Evolutionary conservation across 2,888 invertebrate species (phyloP).

Genomic region (Aplocera efformata): DNA sequence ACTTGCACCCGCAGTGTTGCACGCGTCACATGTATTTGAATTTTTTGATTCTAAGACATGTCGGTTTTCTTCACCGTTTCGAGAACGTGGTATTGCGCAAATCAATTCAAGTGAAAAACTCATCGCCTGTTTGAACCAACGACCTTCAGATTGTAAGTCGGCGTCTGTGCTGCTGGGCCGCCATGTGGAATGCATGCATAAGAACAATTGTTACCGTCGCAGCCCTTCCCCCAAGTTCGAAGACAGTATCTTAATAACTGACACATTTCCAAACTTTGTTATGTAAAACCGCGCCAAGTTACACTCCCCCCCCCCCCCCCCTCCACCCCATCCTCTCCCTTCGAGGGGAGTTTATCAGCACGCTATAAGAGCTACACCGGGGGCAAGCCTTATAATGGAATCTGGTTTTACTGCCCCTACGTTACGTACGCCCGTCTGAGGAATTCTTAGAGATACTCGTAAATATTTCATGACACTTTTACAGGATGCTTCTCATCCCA

Average conservation of each 20-base stretch:
- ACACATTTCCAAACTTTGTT: slow-evolving; percentile 29
- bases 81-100: too few species aligned
- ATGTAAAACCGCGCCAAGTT: slow-evolving; percentile 23
- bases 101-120: too few species aligned
- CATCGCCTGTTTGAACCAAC: too few species aligned
- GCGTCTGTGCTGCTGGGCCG: too few species aligned
- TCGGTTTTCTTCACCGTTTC: too few species aligned
- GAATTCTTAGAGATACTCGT: slow-evolving; percentile 46
- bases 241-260: slow-evolving; percentile 28
- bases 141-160: too few species aligned
- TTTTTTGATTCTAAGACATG: too few species aligned
- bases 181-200: too few species aligned
- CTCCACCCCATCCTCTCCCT: slow-evolving; percentile 37
- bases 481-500: slow-evolving; percentile 35
- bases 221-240: slow-evolving; percentile 16
- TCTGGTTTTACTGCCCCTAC: slow-evolving; percentile 49
- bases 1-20: too few species aligned
- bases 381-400: slow-evolving; percentile 54
- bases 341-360: slow-evolving; percentile 48
- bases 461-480: slow-evolving; percentile 48
- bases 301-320: slow-evolving; percentile 21
- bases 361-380: slow-evolving; percentile 58
- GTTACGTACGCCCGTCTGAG: slow-evolving; percentile 31
- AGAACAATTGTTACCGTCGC: slow-evolving; percentile 7
- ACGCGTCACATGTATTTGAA: too few species aligned